These are phyloP conservation scores for Oeneis ivallda DNA, from an alignment of 2,888 invertebrate species.

Conservation along the genomic window DNA sequence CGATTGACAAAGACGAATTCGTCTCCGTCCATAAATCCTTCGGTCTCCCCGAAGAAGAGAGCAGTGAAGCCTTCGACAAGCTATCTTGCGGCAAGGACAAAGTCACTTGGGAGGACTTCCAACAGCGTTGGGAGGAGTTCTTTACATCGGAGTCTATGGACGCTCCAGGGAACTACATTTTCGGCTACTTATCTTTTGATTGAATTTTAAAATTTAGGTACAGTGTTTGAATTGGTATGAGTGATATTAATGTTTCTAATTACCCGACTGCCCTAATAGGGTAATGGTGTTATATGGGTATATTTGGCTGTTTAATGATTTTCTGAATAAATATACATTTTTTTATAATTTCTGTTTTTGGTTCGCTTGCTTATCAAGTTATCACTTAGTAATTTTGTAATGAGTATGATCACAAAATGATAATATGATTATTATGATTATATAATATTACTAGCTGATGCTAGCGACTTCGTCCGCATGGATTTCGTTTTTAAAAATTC, in stretches of 20 bases:
- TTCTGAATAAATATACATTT: conserved; percentile 4
- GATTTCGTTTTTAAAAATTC: too few species aligned
- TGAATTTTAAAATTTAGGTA: conserved; percentile 4
- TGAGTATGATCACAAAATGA: not conserved
- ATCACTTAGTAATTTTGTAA: not conserved
- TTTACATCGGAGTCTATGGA: conserved; percentile 89
- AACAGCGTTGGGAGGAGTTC: conserved; percentile 91
- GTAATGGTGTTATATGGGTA: conserved; percentile 8
- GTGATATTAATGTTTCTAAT: conserved; percentile 9
- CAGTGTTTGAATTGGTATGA: conserved; percentile 6
- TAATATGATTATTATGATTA: not conserved
- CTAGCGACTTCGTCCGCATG: too few species aligned
- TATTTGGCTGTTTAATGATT: conserved; percentile 11
- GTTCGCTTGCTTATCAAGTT: not conserved
- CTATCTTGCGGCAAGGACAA: conserved; percentile 87
- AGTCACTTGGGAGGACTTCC: conserved; percentile 89
- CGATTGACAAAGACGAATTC: conserved; percentile 91
- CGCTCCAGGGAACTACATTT: conserved; percentile 92
- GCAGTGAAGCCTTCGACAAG: conserved; percentile 88
- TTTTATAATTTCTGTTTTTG: not conserved
- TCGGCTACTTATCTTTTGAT: conserved; percentile 88
- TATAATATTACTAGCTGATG: too few species aligned
- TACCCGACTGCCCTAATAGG: too few species aligned
- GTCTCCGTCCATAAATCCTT: conserved; percentile 90
- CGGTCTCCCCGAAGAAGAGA: conserved; percentile 87